Percentiles rank a stretch among this genome's conserved stretches.
Conservation (phyloP, 2,888 invertebrate species). For the Drosophila formosana region DNA sequence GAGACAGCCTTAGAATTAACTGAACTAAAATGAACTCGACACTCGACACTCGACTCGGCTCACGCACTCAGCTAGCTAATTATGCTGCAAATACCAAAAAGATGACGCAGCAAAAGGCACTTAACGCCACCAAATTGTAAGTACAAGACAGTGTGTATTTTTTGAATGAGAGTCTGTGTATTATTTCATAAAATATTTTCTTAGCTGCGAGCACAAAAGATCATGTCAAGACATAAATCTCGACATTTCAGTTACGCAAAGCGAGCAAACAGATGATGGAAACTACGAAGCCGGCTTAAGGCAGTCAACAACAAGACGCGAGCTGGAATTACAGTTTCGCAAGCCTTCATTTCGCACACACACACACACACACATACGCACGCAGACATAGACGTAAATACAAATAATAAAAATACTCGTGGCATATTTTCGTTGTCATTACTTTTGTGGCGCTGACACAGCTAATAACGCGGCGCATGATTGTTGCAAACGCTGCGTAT, state of each 20-base stretch:
- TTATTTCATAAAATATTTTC: slow-evolving; percentile 81
- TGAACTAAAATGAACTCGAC: slow-evolving; percentile 39
- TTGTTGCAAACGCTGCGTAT: slow-evolving; percentile 79
- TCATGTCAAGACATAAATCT: slow-evolving; percentile 80
- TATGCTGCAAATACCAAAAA: slow-evolving; percentile 75
- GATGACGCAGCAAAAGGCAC: slow-evolving; percentile 77
- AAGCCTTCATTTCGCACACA: slow-evolving; percentile 39
- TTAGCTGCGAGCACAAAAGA: slow-evolving; percentile 76
- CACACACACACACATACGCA: not conserved
- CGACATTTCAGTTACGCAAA: slow-evolving; percentile 74
- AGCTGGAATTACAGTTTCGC: slow-evolving; percentile 40
- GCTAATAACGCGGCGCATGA: slow-evolving; percentile 79
- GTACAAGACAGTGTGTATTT: slow-evolving; percentile 9
- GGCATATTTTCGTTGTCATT: slow-evolving; percentile 79
- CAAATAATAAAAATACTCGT: slow-evolving; percentile 73
- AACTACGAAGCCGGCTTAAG: slow-evolving; percentile 53
- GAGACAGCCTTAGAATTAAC: slow-evolving; percentile 16
- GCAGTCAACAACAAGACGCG: slow-evolving; percentile 16
- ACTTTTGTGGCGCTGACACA: slow-evolving; percentile 78
- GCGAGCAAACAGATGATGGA: slow-evolving; percentile 54
- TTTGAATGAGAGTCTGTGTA: slow-evolving; percentile 31
- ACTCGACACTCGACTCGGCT: slow-evolving; percentile 26
- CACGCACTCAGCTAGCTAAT: slow-evolving; percentile 77
- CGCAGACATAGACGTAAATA: slow-evolving; percentile 16
- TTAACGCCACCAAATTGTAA: slow-evolving; percentile 66